Conservation (phyloP, 2,797 vertebrate species). For the Capromys pilorides region DNA sequence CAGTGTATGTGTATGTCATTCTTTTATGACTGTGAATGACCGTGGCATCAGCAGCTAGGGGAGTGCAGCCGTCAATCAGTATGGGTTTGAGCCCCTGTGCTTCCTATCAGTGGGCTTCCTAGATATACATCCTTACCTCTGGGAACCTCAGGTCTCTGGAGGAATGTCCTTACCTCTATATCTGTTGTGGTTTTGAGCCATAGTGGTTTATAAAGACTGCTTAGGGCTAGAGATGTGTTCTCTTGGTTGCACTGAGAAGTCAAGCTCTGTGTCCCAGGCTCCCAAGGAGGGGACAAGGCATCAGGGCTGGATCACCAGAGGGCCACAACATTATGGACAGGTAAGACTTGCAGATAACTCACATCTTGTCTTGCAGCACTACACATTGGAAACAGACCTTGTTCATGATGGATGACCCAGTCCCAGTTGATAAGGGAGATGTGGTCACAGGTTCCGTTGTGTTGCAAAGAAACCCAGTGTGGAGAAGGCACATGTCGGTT, state of each 20-base stretch:
- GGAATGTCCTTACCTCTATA: accelerated
- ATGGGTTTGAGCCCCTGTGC: neutral
- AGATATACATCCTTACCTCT: neutral
- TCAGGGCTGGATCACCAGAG: neutral
- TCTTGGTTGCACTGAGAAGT: neutral
- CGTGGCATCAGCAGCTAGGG: neutral
- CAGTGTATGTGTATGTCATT: neutral
- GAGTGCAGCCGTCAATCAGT: neutral
- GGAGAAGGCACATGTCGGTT: slow-evolving; percentile 90
- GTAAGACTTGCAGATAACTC: neutral
- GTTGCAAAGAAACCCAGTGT: slow-evolving; percentile 88
- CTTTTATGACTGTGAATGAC: neutral
- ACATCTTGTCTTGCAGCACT: slow-evolving; percentile 78
- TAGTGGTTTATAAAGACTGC: accelerated
- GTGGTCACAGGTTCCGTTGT: slow-evolving; percentile 83
- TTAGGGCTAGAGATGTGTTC: neutral
- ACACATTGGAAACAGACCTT: slow-evolving; percentile 93
- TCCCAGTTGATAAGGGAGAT: slow-evolving; percentile 83
- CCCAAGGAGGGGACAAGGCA: neutral
- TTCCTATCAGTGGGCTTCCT: neutral
- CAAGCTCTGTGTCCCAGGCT: neutral
- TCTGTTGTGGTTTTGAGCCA: neutral
- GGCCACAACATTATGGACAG: accelerated
- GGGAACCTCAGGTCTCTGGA: neutral
- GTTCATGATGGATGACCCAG: slow-evolving; percentile 89